Percentiles rank a stretch among this genome's conserved stretches.
Conservation (phyloP, 2,113 vertebrate genomes). For the Tamias sibiricus region DNA sequence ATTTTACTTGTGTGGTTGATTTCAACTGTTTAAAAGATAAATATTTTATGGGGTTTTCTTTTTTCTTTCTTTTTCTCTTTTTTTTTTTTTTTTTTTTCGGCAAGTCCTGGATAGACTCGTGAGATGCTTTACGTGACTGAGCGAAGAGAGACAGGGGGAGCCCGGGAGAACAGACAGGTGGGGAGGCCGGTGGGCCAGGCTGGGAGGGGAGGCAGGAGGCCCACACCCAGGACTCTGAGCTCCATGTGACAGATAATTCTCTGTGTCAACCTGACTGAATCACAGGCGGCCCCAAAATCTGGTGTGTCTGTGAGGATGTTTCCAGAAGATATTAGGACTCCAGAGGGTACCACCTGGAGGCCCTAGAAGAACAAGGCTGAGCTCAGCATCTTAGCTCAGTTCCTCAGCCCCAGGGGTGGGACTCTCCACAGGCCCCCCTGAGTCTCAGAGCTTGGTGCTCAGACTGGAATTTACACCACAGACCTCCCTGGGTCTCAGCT, state of each 20-base stretch:
- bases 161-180: background rate
- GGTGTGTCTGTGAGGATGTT: background rate
- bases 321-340: background rate
- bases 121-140: background rate
- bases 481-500: background rate
- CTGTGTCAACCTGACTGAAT: background rate
- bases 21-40: background rate
- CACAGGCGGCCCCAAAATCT: background rate
- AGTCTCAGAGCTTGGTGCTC: background rate
- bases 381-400: background rate
- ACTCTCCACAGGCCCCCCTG: background rate
- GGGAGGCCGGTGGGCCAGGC: too few species aligned
- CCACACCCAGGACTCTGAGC: background rate
- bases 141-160: background rate
- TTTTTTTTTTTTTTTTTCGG: background rate
- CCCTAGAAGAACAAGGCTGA: background rate
- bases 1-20: background rate
- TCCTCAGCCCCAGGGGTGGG: background rate
- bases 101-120: background rate
- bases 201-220: background rate
- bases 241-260: background rate
- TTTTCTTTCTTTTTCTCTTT: background rate
- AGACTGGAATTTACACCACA: background rate
- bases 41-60: too few species aligned
- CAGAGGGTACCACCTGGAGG: background rate